These are phyloP conservation scores for Hylyphantes graminicola DNA, from an alignment of 1,140 invertebrate species.

Conservation along the genomic window DNA sequence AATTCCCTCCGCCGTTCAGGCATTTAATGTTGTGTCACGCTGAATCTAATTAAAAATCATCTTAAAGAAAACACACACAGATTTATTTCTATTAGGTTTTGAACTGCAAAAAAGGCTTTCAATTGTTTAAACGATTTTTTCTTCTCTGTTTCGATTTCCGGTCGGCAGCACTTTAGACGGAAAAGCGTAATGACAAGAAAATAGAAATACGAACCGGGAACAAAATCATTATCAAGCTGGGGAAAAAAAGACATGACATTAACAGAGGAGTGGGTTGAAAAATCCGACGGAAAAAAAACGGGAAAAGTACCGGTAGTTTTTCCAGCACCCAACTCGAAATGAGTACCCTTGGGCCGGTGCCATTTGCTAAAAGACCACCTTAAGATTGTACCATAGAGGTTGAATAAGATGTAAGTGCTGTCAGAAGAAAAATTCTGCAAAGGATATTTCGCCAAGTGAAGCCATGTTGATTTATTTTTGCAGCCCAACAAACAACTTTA, in stretches of 20 bases:
- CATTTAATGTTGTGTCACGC: neutral
- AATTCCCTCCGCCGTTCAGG: neutral
- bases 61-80: neutral
- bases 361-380: constrained; percentile 55
- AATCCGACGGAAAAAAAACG: neutral
- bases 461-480: no score
- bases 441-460: no score
- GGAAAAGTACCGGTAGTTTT: constrained; percentile 16
- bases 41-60: constrained; percentile 33
- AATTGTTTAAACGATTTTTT: neutral
- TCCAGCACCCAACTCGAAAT: constrained; percentile 49
- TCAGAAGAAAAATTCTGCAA: no score
- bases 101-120: neutral
- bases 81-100: constrained; percentile 36
- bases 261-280: constrained; percentile 7
- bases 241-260: constrained; percentile 20
- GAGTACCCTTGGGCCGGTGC: constrained; percentile 48
- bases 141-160: constrained; percentile 25
- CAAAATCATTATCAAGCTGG: constrained; percentile 18
- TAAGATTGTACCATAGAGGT: constrained; percentile 15
- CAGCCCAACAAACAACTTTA: no score
- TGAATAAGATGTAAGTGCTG: neutral
- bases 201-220: constrained; percentile 34
- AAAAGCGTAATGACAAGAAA: constrained; percentile 40
- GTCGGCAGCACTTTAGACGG: constrained; percentile 30